phyloP scores from a whole-genome alignment of 2,888 invertebrate genomes.

The Drosophila parthenogenetica region DNA sequence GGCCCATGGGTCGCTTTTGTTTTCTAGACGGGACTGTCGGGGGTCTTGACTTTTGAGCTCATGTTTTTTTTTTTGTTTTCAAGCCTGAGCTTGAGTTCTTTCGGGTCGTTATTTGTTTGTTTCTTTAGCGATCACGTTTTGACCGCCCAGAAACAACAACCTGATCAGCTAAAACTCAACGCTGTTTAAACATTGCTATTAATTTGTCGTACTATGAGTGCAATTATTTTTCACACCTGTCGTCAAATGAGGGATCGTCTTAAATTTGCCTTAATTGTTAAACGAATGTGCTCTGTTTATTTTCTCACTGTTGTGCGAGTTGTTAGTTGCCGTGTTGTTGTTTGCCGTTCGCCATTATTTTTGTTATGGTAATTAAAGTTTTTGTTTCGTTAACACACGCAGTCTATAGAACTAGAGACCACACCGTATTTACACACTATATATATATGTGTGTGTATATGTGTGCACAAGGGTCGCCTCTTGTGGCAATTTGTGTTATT shows the following conservation, averaged over 20 bases:
- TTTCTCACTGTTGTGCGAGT: constrained; percentile 64
- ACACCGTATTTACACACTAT: not conserved
- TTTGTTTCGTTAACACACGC: constrained; percentile 39
- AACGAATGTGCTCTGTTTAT: constrained; percentile 49
- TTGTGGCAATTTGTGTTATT: constrained; percentile 23
- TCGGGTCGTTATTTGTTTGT: constrained; percentile 22
- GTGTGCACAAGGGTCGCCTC: constrained; percentile 6
- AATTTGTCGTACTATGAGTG: constrained; percentile 40
- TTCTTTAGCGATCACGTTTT: constrained; percentile 38
- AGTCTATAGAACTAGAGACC: constrained; percentile 19
- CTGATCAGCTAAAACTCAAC: constrained; percentile 9
- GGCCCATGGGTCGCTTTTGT: constrained; percentile 19
- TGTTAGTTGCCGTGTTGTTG: constrained; percentile 40
- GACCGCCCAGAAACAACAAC: constrained; percentile 18
- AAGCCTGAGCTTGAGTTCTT: constrained; percentile 21
- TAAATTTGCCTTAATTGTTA: constrained; percentile 31
- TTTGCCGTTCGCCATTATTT: constrained; percentile 58
- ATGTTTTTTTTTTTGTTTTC: constrained; percentile 1
- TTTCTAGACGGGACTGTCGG: not conserved
- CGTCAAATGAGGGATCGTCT: constrained; percentile 33
- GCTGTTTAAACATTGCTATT: constrained; percentile 31
- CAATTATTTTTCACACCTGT: constrained; percentile 63
- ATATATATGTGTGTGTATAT: too few species aligned
- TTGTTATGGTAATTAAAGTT: constrained; percentile 58
- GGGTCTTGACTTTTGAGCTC: constrained; percentile 12